phyloP scores from a whole-genome alignment of 2,113 vertebrate genomes.

The Rhea pennata region DNA sequence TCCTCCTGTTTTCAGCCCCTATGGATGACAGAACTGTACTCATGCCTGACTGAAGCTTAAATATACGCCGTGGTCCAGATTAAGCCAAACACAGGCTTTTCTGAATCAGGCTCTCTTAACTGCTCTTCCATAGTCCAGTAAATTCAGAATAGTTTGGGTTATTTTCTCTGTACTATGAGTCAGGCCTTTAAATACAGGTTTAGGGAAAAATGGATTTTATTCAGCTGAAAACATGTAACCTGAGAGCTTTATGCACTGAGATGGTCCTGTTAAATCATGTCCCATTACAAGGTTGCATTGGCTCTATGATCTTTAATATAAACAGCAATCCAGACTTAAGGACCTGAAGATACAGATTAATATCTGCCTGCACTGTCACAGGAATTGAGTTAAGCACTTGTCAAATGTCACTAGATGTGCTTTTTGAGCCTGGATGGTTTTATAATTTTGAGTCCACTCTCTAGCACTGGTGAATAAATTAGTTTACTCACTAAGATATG shows the following conservation, averaged over 20 bases:
- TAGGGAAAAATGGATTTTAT: background rate
- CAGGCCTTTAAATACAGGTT: background rate
- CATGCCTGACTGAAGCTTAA: background rate
- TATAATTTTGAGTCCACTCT: background rate
- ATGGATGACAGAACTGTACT: background rate
- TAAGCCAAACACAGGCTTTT: background rate
- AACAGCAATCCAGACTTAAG: background rate
- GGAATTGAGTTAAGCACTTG: background rate
- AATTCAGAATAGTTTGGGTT: background rate
- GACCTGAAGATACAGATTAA: background rate
- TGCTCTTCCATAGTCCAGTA: background rate
- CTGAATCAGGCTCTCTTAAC: background rate
- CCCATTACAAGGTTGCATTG: background rate
- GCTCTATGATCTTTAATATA: background rate
- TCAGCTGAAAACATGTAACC: background rate
- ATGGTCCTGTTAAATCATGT: background rate
- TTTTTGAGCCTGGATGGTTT: background rate
- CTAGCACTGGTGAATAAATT: background rate
- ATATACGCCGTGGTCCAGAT: background rate
- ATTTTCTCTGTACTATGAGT: background rate
- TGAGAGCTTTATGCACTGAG: background rate
- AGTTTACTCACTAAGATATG: background rate
- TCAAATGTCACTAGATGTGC: background rate
- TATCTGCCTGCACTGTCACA: background rate
- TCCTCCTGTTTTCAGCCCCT: background rate